Base-by-base conservation (phyloP, 2,888 invertebrate species). In the Trisateles emortualis region DNA sequence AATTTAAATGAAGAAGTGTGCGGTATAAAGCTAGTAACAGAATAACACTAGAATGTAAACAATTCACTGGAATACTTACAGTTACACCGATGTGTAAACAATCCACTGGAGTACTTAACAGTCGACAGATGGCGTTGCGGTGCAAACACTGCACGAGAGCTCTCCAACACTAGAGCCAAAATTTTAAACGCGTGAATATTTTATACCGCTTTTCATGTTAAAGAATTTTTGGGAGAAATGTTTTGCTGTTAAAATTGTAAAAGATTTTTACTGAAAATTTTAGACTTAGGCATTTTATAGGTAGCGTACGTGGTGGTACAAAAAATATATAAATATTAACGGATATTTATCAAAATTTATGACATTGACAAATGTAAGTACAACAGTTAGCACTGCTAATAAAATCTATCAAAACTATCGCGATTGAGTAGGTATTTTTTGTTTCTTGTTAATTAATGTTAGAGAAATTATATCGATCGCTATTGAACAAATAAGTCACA, bases 151-250 rank as follows among this genome's bases (percentile, higher is more conserved):
- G 44, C 53, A 58, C 32, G 33, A 58, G 55, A 38, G 50, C 46
- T 24, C 64, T 66, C 19, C 26, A 47, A 52, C 41, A 52, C 32
- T 38, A 29, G 29, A 46, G 46, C 32, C 43, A 24, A 56, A 63
- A 60, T 52, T 59, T 60, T 48, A 69, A 64, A 59, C 49, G 41
- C 35, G 3, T 51, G 14, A 61, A 67, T 61, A 53, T 57, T 67
- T 55, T 52, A 45, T 11, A 40, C 41, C 19, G 30, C 32, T 22
- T 41, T 38, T 38, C 36, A 35, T 45, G 36, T 40, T 44, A 35
- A 50, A 39, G 3, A 24, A 19, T 16, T 17, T 17, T 48, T 29
- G 3, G 14, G 13, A 30, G 16, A 8, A 19, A 36, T 19, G 10
- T 36, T 17, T 2, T 14, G 13, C 9, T 32, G 32, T 5, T 32